Base-by-base conservation (phyloP, 2,888 invertebrate genomes). In the Ferdinandea cuprea region DNA sequence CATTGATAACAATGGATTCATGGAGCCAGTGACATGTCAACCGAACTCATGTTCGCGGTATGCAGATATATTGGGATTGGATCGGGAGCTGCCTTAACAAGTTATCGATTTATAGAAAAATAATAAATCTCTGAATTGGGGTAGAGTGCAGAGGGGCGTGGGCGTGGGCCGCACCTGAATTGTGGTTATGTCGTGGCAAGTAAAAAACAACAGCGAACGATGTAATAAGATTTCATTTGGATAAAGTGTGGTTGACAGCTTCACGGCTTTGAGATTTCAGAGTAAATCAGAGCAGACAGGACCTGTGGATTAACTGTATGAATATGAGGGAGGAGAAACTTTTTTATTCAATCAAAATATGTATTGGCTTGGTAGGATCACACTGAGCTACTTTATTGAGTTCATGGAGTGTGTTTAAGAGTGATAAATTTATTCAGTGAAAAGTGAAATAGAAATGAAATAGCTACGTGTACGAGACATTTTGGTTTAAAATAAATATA, bases 91-190 rank as follows among this genome's bases (percentile, higher is more conserved):
- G 32, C 72, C 28, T 17, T n/a, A 30, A 61, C 46, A 66, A 63
- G 54, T 74, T 58, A 80, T 80, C 69, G 80, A 80, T 80, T 80
- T n/a, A n/a, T n/a, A 74, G 65, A 52, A 28, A 63, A 68, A 68
- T 80, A 32, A 63, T 80, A 68, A 74, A 74, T 63, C 50, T 28
- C 35, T 9, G 73, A 65, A 40, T 68, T 35, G 46, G 2, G 2
- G 28, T n/a, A 0, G 30, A 0, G 37, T 15, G 4, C 1, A 11
- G 3, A 9, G 11, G 11, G 13, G 5, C 32, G 3, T 5, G 37
- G 19, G 56, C n/a, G 59, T 13, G 19, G 21, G 15, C 19, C 32
- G 46, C 37, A 50, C 21, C 37, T 19, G 40, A 52, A 30, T 40
- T 19, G 65, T 21, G 56, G 72, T 50, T 35, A 28, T 25, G 15